Conservation (phyloP, 2,888 invertebrate genomes). For the Blastobasis lacticolella region DNA sequence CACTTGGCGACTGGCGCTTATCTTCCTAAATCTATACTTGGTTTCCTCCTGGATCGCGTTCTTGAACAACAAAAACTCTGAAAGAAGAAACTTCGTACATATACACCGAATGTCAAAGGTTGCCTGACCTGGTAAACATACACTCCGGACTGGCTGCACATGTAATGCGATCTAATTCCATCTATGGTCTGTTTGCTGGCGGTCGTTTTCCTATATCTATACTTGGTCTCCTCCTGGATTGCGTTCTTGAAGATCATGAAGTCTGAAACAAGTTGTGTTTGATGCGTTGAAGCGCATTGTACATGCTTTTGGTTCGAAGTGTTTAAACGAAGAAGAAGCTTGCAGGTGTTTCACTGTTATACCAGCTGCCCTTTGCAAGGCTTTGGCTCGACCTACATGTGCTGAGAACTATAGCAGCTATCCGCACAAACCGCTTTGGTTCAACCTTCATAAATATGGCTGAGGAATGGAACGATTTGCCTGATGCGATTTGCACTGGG, state of each 20-base stretch:
- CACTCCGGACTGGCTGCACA: constrained; percentile 66
- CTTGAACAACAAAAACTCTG: constrained; percentile 62
- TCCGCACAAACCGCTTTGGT: no score
- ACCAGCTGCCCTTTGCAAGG: no score
- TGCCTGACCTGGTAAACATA: constrained; percentile 54
- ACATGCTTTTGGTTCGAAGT: no score
- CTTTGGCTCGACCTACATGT: no score
- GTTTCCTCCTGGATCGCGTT: constrained; percentile 61
- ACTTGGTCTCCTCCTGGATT: constrained; percentile 60
- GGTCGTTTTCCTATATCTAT: constrained; percentile 58
- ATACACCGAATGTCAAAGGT: not conserved
- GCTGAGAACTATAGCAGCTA: no score
- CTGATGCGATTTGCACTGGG: no score
- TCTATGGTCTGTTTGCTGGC: constrained; percentile 66
- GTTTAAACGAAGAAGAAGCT: no score
- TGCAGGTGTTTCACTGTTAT: no score
- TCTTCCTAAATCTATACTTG: constrained; percentile 57
- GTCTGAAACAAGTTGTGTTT: constrained; percentile 27
- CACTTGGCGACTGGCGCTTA: constrained; percentile 62
- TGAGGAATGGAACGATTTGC: no score
- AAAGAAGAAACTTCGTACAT: not conserved
- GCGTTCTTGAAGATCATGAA: constrained; percentile 62
- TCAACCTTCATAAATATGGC: no score
- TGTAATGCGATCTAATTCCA: constrained; percentile 59
- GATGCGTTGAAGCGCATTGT: no score